These are phyloP conservation scores for Conus ventricosus DNA, from an alignment of 1,140 invertebrate species.

Conservation along the genomic window DNA sequence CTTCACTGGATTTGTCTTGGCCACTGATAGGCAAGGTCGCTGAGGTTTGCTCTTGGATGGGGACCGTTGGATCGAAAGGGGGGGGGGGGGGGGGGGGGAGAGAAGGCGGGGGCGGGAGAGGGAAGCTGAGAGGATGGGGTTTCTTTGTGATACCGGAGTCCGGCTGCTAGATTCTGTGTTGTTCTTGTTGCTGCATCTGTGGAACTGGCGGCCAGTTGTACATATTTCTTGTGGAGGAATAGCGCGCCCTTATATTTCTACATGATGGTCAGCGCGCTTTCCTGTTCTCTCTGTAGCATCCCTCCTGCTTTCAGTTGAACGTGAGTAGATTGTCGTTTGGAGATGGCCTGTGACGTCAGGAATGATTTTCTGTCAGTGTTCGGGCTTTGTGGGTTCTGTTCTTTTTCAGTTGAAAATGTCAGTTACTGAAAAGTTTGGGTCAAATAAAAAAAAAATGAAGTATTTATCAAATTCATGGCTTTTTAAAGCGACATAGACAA, in stretches of 20 bases:
- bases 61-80: too few relatives aligned
- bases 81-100: too few relatives aligned
- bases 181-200: neutral
- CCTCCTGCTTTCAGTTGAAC: neutral
- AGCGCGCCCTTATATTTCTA: slow-evolving; percentile 6
- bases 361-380: neutral
- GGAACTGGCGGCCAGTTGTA: neutral
- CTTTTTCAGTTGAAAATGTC: neutral
- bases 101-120: too few relatives aligned
- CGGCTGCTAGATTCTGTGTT: neutral
- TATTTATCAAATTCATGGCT: neutral
- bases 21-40: too few relatives aligned
- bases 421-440: neutral
- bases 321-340: neutral
- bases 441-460: neutral
- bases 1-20: too few relatives aligned
- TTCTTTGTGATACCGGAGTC: too few relatives aligned
- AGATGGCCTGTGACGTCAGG: neutral
- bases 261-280: neutral
- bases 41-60: too few relatives aligned
- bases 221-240: neutral
- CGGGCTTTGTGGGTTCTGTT: neutral
- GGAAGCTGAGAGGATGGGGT: too few relatives aligned
- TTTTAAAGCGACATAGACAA: neutral
- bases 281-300: neutral